Evolutionary conservation across 2,113 vertebrate species (phyloP).

Genomic region (Bos taurus): DNA sequence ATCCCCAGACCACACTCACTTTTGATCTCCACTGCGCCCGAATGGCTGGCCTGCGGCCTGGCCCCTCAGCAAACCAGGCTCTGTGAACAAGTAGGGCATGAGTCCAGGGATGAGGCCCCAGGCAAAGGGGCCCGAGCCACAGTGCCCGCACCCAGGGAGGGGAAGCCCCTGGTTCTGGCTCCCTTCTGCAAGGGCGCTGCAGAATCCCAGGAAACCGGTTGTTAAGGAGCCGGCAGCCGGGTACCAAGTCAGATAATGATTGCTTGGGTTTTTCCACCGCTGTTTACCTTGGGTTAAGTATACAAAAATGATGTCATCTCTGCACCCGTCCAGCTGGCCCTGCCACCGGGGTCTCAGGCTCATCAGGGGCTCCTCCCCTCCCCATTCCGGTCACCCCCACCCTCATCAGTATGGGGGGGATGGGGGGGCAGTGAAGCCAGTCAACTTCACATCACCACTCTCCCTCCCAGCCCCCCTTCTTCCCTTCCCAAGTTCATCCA

Average conservation of each 20-base stretch:
- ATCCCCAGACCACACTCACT: background rate
- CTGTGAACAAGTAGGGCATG: background rate
- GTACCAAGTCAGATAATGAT: background rate
- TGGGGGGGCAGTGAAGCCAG: background rate
- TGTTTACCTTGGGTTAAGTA: constrained; percentile 43
- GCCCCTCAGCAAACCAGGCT: background rate
- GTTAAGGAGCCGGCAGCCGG: constrained; percentile 13
- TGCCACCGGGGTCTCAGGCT: background rate
- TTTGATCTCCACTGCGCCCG: accelerated
- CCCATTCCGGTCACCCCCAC: background rate
- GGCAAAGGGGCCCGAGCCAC: background rate
- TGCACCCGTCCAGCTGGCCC: background rate
- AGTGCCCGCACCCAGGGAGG: accelerated
- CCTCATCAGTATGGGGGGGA: background rate
- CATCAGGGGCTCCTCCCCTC: background rate
- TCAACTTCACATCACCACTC: background rate
- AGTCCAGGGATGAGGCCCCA: background rate
- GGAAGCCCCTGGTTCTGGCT: background rate
- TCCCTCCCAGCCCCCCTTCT: background rate
- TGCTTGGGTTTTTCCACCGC: background rate
- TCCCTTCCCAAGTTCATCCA: background rate
- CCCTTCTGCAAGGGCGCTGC: accelerated
- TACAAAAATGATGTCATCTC: constrained; percentile 26
- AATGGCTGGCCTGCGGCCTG: background rate
- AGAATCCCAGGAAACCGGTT: constrained; percentile 40